Conservation (phyloP, 2,888 invertebrate genomes). For the Xanthia togata region DNA sequence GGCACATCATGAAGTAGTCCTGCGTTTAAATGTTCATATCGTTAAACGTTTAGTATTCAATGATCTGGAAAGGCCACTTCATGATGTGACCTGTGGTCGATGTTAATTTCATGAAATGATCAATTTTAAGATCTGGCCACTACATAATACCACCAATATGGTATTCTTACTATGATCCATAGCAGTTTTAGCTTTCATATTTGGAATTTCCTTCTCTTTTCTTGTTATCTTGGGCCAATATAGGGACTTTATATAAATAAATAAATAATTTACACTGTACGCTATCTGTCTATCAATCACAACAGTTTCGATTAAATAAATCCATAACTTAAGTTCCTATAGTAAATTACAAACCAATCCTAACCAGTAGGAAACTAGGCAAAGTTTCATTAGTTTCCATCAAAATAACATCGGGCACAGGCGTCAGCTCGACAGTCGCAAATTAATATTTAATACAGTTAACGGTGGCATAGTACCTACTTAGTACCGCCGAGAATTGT, state of each 20-base stretch:
- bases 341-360: constrained; percentile 24
- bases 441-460: constrained; percentile 57
- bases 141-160: no score
- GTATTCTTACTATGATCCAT: no score
- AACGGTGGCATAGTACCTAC: constrained; percentile 28
- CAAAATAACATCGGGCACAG: constrained; percentile 38
- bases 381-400: constrained; percentile 48
- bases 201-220: not conserved
- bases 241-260: not conserved
- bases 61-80: no score
- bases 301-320: not conserved
- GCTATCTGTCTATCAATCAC: not conserved
- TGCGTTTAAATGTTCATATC: no score
- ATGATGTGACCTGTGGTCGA: no score
- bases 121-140: no score
- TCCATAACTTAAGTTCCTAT: not conserved
- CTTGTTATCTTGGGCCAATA: not conserved
- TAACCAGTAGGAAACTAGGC: constrained; percentile 4
- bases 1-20: no score
- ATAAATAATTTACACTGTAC: not conserved
- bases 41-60: no score
- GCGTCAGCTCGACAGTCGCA: constrained; percentile 34
- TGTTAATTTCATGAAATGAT: no score
- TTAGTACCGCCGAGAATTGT: constrained; percentile 33
- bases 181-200: no score